Evolutionary conservation across 2,888 invertebrate genomes (phyloP).

Genomic region (Erebia aethiops): DNA sequence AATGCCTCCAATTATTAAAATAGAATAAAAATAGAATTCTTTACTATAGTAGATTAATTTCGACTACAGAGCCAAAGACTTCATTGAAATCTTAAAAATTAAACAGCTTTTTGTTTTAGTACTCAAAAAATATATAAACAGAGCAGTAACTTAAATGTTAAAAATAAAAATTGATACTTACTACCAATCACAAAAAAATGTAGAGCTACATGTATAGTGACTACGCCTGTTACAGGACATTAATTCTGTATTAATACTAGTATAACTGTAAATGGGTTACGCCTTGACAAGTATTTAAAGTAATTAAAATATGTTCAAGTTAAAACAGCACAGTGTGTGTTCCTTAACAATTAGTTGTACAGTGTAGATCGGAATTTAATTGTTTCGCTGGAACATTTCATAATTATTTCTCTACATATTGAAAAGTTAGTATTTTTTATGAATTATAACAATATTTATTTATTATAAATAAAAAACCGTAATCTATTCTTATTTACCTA

Average conservation of each 20-base stretch:
- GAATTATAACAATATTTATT: no score
- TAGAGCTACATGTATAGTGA: neutral
- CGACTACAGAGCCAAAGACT: no score
- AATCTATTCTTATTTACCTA: no score
- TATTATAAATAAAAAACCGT: no score
- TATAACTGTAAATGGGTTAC: constrained; percentile 20
- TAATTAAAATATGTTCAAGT: constrained; percentile 20
- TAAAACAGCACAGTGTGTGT: constrained; percentile 7
- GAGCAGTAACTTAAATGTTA: no score
- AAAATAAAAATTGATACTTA: no score
- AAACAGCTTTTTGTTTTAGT: no score
- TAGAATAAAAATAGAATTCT: no score
- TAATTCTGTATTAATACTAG: constrained; percentile 9
- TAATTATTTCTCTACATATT: neutral
- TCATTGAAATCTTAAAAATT: no score
- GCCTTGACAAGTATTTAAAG: constrained; percentile 18
- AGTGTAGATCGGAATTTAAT: constrained; percentile 4
- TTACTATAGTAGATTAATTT: no score
- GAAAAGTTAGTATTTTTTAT: neutral
- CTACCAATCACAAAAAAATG: neutral
- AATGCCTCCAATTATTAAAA: no score
- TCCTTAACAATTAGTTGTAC: constrained; percentile 1
- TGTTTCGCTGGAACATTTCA: neutral
- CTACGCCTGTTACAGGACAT: constrained; percentile 6
- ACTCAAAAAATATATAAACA: no score